These are phyloP conservation scores for Dolichopus griseipennis DNA, from an alignment of 2,888 invertebrate species.

Conservation along the genomic window DNA sequence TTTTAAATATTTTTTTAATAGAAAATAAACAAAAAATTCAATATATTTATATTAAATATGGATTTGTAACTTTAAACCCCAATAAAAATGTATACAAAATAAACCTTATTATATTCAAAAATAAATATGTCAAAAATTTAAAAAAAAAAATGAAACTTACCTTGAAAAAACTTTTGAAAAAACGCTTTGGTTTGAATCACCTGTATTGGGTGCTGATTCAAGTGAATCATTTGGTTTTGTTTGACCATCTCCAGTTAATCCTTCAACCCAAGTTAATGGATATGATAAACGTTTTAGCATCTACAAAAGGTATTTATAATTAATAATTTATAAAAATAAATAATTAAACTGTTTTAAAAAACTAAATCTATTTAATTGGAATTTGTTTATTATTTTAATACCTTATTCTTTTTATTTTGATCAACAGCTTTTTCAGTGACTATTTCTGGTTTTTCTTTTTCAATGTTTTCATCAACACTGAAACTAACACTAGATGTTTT, in stretches of 20 bases:
- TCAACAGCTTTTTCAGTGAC: constrained; percentile 9
- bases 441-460: constrained; percentile 23
- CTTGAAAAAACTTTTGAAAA: constrained; percentile 89
- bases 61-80: neutral
- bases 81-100: neutral
- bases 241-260: constrained; percentile 67
- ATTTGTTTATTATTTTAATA: no score
- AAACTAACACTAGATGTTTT: constrained; percentile 66
- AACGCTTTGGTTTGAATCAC: constrained; percentile 58
- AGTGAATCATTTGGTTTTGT: constrained; percentile 36
- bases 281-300: constrained; percentile 87
- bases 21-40: no score
- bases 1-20: no score
- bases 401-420: constrained; percentile 22
- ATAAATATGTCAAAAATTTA: neutral
- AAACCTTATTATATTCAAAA: neutral
- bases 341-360: neutral
- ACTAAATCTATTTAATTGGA: neutral
- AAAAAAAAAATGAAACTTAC: constrained; percentile 43
- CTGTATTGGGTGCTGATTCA: constrained; percentile 44
- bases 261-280: constrained; percentile 87
- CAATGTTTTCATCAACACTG: constrained; percentile 54
- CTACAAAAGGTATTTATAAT: constrained; percentile 47
- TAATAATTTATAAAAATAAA: no score
- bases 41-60: no score